Base-by-base conservation (phyloP, 1,140 invertebrate genomes). In the Orius insidiosus region DNA sequence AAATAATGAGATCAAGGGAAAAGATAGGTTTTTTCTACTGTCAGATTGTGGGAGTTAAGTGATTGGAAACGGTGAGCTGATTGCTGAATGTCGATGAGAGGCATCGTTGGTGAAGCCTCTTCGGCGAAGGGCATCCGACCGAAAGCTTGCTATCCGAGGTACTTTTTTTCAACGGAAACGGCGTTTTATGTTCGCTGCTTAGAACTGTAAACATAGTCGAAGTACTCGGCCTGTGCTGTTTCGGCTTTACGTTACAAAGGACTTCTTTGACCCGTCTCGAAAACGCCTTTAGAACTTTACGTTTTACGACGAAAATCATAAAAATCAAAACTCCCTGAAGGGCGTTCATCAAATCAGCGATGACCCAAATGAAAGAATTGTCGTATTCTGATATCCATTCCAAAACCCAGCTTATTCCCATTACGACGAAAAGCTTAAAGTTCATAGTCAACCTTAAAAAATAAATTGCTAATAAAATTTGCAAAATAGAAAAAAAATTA, bases 381-480 rank as follows among this genome's bases (percentile, higher is more conserved):
- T 68, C 54, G 24, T 15, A 24, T 15, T 65, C 78, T 0, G 77
- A 78, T 11, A 80, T 58, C 33, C 78, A 67, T 56, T 82, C 78
- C 60, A 73, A 69, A 1, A 68, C 66, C 78, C 78, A 82, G 42
- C 69, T 79, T 1, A 81, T 68, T 6, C 78, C 78, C 78, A 81
- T 80, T 1, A 79, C 75, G 13, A 80, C 64, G 48, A 80, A 75
- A 7, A 82, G 58, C 50, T 80, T 78, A 31, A 80, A 47, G 51
- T 78, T 80, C 1, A 80, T 16, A 10, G 43, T 36, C 2, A 54
- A 54, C 37, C 55, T 54, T 51, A 8, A 49, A n/a, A 48, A 4
- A 24, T 7, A 24, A 24, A 24, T 3, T 4, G 24, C 3, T 24
- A 4, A 38, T 15, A 18, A 31, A 42, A 2, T 41, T 11, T 3